Evolutionary conservation across 1,140 invertebrate species (phyloP).

Genomic region (Cydia pomonella): DNA sequence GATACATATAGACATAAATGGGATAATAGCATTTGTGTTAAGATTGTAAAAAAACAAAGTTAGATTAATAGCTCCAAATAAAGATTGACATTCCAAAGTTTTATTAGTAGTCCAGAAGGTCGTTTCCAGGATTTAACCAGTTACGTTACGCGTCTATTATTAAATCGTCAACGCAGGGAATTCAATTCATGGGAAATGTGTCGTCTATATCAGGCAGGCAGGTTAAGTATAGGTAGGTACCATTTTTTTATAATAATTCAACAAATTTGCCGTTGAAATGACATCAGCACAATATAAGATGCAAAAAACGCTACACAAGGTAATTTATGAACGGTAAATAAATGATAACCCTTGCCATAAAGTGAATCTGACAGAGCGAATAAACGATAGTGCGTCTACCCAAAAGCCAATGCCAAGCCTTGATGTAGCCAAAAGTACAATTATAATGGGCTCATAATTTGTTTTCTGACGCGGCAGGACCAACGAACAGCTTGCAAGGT

Average conservation of each 20-base stretch:
- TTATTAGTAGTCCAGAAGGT: conserved; percentile 3
- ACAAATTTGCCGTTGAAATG: too few species aligned
- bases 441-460: conserved; percentile 2
- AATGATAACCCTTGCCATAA: not conserved
- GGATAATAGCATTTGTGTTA: not conserved
- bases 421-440: not conserved
- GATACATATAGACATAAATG: not conserved
- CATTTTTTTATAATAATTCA: too few species aligned
- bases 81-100: not conserved
- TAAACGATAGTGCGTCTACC: not conserved
- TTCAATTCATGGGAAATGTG: not conserved
- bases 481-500: not conserved
- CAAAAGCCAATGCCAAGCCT: too few species aligned
- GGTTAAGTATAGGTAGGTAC: too few species aligned
- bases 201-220: too few species aligned
- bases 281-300: too few species aligned
- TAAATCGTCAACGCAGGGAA: not conserved
- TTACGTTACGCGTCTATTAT: conserved; percentile 2
- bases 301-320: too few species aligned
- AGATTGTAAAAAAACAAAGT: not conserved
- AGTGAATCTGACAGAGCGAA: not conserved
- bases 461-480: conserved; percentile 16
- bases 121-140: not conserved
- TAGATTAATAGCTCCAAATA: not conserved
- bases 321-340: too few species aligned